Evolutionary conservation across 2,797 vertebrate species (phyloP).

Genomic region (Premnoplex brunnescens): DNA sequence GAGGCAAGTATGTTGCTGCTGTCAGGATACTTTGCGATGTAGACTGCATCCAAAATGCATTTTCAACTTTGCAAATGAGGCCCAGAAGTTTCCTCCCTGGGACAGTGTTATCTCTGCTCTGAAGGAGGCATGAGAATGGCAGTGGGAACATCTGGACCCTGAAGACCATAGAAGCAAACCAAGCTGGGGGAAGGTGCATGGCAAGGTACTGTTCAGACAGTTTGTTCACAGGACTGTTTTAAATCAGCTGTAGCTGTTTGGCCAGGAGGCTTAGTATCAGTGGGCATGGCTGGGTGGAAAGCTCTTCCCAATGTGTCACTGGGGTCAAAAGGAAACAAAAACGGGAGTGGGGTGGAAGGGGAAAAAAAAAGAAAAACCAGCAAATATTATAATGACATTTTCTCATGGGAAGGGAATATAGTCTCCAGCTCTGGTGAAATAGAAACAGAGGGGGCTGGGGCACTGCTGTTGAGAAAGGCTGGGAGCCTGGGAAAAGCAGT

Average conservation of each 20-base stretch:
- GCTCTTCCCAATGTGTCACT: conserved; percentile 7
- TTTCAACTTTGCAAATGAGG: neutral
- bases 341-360: neutral
- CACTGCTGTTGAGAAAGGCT: conserved; percentile 28
- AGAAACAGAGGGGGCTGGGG: conserved; percentile 59
- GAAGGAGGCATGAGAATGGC: accelerated
- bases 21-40: neutral
- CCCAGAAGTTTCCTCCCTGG: neutral
- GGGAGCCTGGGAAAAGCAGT: conserved; percentile 60
- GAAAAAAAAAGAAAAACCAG: neutral
- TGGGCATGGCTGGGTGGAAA: neutral
- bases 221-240: neutral
- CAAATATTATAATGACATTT: conserved; percentile 53
- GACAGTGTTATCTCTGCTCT: neutral
- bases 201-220: neutral
- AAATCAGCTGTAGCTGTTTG: neutral
- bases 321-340: conserved; percentile 45
- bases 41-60: neutral
- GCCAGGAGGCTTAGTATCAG: neutral
- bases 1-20: neutral
- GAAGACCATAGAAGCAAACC: neutral
- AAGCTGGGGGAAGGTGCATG: neutral
- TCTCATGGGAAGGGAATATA: conserved; percentile 64
- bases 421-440: conserved; percentile 41
- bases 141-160: neutral